Evolutionary conservation across 2,113 vertebrate species (phyloP).

Genomic region (Oncorhynchus tshawytscha): DNA sequence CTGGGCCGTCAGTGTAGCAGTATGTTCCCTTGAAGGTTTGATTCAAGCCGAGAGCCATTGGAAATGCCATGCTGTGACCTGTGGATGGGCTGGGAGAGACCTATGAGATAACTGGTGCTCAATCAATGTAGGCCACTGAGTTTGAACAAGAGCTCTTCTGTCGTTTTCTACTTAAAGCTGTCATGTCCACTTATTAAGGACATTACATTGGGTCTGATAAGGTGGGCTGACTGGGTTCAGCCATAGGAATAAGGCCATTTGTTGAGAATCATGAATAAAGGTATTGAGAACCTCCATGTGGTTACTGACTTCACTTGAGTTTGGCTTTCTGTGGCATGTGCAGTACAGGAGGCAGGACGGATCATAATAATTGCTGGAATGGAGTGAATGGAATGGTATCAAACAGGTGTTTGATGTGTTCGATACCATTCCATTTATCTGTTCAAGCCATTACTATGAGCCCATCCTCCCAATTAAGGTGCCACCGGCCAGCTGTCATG

Average conservation of each 20-base stretch:
- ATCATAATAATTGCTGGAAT: no score
- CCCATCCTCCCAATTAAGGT: no score
- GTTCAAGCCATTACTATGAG: not conserved
- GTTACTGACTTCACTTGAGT: not conserved
- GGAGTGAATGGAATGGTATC: no score
- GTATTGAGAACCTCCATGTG: not conserved
- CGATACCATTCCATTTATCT: not conserved
- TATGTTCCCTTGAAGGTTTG: conserved; percentile 17
- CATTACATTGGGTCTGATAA: conserved; percentile 9
- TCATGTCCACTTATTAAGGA: not conserved
- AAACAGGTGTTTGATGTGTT: no score
- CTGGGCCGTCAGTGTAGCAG: conserved; percentile 10
- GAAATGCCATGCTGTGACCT: conserved; percentile 35
- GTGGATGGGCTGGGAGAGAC: not conserved
- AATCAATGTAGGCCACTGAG: conserved; percentile 21
- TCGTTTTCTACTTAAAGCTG: conserved; percentile 15
- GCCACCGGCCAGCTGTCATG: no score
- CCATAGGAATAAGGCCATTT: not conserved
- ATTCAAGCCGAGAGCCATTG: conserved; percentile 8
- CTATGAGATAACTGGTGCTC: conserved; percentile 17
- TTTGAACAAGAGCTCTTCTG: not conserved
- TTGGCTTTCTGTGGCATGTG: no score
- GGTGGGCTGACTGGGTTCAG: not conserved
- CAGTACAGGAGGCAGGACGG: no score
- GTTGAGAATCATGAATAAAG: not conserved